Conservation (phyloP, 2,888 invertebrate species). For the Abrostola triplasia region DNA sequence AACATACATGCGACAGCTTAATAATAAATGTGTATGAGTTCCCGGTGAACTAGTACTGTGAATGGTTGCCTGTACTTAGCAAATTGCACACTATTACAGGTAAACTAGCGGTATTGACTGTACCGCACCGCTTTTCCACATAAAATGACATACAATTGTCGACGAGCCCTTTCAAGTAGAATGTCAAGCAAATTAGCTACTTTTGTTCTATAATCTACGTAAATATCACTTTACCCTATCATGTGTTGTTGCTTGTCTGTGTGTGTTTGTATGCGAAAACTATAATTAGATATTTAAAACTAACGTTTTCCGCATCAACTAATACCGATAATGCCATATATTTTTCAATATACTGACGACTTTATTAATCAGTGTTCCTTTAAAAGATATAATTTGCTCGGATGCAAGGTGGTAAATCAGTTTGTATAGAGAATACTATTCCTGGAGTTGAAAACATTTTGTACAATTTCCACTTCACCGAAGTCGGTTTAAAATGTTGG, state of each 20-base stretch:
- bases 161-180: conserved; percentile 72
- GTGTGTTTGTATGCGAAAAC: conserved; percentile 8
- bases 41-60: conserved; percentile 10
- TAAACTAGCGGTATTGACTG: conserved; percentile 50
- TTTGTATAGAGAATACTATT: too few relatives aligned
- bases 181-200: conserved; percentile 75
- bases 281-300: neutral
- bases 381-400: too few relatives aligned
- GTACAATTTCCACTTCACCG: too few relatives aligned
- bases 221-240: conserved; percentile 59
- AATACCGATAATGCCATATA: too few relatives aligned
- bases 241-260: conserved; percentile 1
- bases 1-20: conserved; percentile 26
- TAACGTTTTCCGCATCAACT: neutral
- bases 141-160: conserved; percentile 75
- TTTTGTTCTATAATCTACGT: conserved; percentile 67
- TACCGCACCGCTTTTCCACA: conserved; percentile 42
- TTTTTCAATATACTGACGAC: too few relatives aligned
- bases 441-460: too few relatives aligned
- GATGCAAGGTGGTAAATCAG: too few relatives aligned
- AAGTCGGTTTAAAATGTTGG: too few relatives aligned
- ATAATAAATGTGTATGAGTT: conserved; percentile 37
- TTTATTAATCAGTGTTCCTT: too few relatives aligned
- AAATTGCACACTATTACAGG: conserved; percentile 63
- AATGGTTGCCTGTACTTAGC: conserved; percentile 34